Conservation (phyloP, 1,140 invertebrate genomes). For the Thaumetopoea pityocampa region DNA sequence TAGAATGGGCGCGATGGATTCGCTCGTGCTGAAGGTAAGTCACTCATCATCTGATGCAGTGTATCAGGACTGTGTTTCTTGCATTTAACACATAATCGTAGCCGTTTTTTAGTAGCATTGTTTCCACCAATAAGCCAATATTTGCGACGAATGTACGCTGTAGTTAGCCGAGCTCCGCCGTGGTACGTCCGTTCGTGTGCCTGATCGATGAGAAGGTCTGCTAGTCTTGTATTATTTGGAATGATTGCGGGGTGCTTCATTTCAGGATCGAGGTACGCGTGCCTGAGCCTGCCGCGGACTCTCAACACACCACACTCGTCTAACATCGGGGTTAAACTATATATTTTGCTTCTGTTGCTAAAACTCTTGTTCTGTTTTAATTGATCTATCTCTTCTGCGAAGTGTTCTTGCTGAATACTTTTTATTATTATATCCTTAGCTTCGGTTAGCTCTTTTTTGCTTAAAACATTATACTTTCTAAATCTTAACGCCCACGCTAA, state of each 20-base stretch:
- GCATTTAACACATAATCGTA: background rate
- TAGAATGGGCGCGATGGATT: background rate
- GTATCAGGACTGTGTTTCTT: background rate
- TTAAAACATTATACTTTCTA: background rate
- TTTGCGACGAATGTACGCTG: conserved; percentile 9
- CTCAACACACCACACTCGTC: conserved; percentile 42
- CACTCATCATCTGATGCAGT: background rate
- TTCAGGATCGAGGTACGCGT: conserved; percentile 20
- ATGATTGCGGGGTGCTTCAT: conserved; percentile 21
- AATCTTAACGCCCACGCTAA: conserved; percentile 19
- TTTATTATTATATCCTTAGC: conserved; percentile 20
- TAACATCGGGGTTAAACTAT: conserved; percentile 43
- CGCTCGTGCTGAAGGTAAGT: background rate
- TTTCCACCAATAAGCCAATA: conserved; percentile 17
- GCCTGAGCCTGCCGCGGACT: conserved; percentile 44
- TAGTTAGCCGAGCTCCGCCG: conserved; percentile 20
- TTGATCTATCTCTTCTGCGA: conserved; percentile 12
- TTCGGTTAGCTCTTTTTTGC: conserved; percentile 12
- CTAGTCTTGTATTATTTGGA: conserved; percentile 4
- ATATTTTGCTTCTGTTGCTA: conserved; percentile 10
- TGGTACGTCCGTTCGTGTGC: conserved; percentile 17
- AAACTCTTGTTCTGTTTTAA: too few relatives aligned
- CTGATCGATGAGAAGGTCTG: conserved; percentile 16
- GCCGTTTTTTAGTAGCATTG: background rate
- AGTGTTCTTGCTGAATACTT: conserved; percentile 10